phyloP scores from a whole-genome alignment of 37 sponge, comb jelly and placozoan genomes.

The Dysidea cf. avara region DNA sequence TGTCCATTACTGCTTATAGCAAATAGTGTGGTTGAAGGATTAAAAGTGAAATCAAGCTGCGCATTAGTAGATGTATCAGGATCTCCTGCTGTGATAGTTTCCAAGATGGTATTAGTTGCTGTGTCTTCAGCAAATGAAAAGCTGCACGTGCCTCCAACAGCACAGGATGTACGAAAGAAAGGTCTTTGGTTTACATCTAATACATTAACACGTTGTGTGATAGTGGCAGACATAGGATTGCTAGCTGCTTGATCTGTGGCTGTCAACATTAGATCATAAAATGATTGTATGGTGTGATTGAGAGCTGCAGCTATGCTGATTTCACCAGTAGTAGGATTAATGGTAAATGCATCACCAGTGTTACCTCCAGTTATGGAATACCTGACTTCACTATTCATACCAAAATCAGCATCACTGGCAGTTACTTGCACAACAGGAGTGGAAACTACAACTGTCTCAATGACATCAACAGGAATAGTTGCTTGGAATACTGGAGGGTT shows the following conservation, averaged over 20 bases:
- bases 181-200: too few relatives aligned
- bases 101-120: constrained; percentile 1
- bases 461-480: constrained; percentile 21
- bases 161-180: too few relatives aligned
- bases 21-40: constrained; percentile 6
- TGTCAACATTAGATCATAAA: too few relatives aligned
- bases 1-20: constrained; percentile 19
- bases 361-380: constrained; percentile 64
- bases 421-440: constrained; percentile 35
- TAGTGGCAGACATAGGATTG: too few relatives aligned
- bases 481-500: constrained; percentile 17
- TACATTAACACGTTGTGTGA: too few relatives aligned
- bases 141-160: too few relatives aligned
- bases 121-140: constrained; percentile 25
- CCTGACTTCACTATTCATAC: background rate
- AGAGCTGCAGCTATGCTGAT: constrained; percentile 28
- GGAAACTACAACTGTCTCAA: constrained; percentile 47
- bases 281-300: background rate
- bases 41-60: constrained; percentile 6
- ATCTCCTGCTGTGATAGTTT: constrained; percentile 26
- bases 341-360: constrained; percentile 43
- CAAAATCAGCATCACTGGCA: constrained; percentile 36
- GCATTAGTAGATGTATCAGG: constrained; percentile 34
- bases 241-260: too few relatives aligned
- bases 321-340: constrained; percentile 50